phyloP scores from a whole-genome alignment of 2,888 invertebrate genomes.

The Acanthosoma haemorrhoidale region DNA sequence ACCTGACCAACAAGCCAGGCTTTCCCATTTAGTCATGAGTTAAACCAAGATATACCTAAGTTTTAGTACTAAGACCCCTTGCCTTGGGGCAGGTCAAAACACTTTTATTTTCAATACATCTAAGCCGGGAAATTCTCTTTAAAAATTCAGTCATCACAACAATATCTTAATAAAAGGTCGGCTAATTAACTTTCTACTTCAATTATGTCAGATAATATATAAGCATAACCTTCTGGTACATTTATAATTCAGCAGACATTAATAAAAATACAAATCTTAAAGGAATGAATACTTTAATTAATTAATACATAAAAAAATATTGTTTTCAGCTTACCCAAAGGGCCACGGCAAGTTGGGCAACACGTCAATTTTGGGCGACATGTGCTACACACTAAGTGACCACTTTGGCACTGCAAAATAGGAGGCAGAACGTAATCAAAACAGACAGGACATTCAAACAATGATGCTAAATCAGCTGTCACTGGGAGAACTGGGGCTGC shows the following conservation, averaged over 20 bases:
- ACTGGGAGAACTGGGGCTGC: conserved; percentile 37
- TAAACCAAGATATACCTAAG: too few relatives aligned
- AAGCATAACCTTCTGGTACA: too few relatives aligned
- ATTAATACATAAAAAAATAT: background rate
- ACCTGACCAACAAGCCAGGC: too few relatives aligned
- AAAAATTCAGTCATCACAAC: too few relatives aligned
- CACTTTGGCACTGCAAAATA: conserved; percentile 96
- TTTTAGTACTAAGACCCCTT: too few relatives aligned
- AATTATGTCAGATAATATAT: too few relatives aligned
- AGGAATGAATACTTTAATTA: background rate
- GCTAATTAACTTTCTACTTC: too few relatives aligned
- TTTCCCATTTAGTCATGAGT: too few relatives aligned
- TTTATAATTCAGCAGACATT: background rate
- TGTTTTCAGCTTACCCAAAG: conserved; percentile 59
- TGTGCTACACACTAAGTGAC: conserved; percentile 95
- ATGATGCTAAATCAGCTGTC: conserved; percentile 77
- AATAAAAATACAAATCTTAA: background rate
- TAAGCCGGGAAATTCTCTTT: too few relatives aligned
- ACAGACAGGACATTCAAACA: conserved; percentile 95
- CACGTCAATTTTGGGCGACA: conserved; percentile 95
- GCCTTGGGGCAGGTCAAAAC: too few relatives aligned
- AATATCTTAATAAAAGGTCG: too few relatives aligned
- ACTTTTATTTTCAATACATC: too few relatives aligned
- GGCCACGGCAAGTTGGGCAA: conserved; percentile 97
- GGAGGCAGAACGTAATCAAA: conserved; percentile 99